Evolutionary conservation across 1,140 invertebrate genomes (phyloP).

Genomic region (Metopolophium dirhodum): DNA sequence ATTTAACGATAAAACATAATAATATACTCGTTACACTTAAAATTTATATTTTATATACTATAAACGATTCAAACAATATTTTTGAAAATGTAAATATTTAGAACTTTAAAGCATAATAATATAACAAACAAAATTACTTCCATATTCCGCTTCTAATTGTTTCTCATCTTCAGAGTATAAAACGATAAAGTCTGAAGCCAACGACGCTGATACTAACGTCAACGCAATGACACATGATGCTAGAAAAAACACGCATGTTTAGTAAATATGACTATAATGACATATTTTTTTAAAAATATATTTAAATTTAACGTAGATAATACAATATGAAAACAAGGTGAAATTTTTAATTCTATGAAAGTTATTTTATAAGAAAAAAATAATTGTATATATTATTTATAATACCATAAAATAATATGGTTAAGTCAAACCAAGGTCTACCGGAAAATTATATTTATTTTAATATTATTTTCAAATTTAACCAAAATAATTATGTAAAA

Average conservation of each 20-base stretch:
- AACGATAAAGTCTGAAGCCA: slow-evolving; percentile 1
- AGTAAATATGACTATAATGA: background rate
- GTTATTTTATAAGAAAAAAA: too few relatives aligned
- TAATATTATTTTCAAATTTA: background rate
- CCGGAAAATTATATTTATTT: too few relatives aligned
- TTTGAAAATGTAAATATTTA: too few relatives aligned
- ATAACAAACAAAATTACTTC: background rate
- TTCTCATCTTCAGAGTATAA: background rate
- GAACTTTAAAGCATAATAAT: background rate
- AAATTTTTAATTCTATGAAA: too few relatives aligned
- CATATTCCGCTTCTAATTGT: background rate
- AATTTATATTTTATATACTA: too few relatives aligned
- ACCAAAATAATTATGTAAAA: background rate
- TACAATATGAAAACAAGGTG: background rate
- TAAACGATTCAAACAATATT: too few relatives aligned
- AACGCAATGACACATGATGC: background rate
- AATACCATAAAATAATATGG: too few relatives aligned
- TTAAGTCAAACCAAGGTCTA: too few relatives aligned
- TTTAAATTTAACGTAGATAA: too few relatives aligned
- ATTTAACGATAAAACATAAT: background rate
- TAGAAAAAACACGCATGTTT: background rate
- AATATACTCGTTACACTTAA: too few relatives aligned
- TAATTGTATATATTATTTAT: too few relatives aligned
- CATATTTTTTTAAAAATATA: background rate
- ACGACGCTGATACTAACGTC: background rate